Evolutionary conservation across 2,888 invertebrate genomes (phyloP).

Genomic region (Geophilus truncorum): DNA sequence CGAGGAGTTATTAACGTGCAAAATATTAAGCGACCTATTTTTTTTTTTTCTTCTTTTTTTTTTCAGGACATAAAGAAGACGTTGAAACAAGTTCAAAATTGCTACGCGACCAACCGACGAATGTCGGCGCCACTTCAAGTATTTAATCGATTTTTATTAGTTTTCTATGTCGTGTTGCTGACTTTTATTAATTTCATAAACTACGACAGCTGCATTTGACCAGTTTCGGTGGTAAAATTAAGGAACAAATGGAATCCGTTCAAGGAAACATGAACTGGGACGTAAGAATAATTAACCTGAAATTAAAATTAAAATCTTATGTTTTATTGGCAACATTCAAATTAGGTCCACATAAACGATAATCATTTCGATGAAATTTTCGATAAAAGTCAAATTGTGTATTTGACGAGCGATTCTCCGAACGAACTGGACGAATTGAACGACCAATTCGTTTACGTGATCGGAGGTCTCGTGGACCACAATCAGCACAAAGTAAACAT

Average conservation of each 20-base stretch:
- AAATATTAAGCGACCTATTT: too few relatives aligned
- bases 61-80: constrained; percentile 73
- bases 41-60: too few relatives aligned
- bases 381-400: constrained; percentile 72
- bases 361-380: constrained; percentile 55
- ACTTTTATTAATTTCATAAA: too few relatives aligned
- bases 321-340: constrained; percentile 36
- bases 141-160: too few relatives aligned
- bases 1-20: not conserved
- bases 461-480: constrained; percentile 96
- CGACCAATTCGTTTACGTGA: constrained; percentile 77
- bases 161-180: too few relatives aligned
- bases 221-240: constrained; percentile 68
- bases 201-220: constrained; percentile 74
- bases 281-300: constrained; percentile 56
- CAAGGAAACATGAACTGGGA: constrained; percentile 91
- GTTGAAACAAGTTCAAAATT: constrained; percentile 80
- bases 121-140: constrained; percentile 67
- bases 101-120: constrained; percentile 85
- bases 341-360: not conserved
- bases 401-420: constrained; percentile 90
- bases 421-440: constrained; percentile 69
- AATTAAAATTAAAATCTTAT: constrained; percentile 25
- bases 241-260: constrained; percentile 68
- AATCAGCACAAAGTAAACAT: constrained; percentile 77